phyloP scores from a whole-genome alignment of 2,888 invertebrate species.

The Invenusta paracnida region DNA sequence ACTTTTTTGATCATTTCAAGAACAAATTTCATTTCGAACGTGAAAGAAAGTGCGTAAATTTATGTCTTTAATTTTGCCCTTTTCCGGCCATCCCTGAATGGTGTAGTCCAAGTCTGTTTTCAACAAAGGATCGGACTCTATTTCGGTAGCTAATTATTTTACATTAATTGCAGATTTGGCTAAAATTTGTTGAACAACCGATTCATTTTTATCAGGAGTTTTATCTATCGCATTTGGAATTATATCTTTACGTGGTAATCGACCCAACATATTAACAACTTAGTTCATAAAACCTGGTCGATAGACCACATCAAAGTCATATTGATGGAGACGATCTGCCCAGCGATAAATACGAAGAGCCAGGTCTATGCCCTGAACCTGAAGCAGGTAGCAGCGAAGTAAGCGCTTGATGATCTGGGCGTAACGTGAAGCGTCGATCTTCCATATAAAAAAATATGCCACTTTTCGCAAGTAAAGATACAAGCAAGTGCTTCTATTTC shows the following conservation, averaged over 20 bases:
- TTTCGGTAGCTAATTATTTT: not conserved
- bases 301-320: not conserved
- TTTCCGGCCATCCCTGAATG: not conserved
- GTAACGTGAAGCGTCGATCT: no score
- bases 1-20: slow-evolving; percentile 4
- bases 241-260: not conserved
- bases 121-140: not conserved
- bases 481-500: slow-evolving; percentile 31
- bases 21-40: not conserved
- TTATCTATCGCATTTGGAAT: not conserved
- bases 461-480: slow-evolving; percentile 31
- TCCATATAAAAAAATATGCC: not conserved
- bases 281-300: not conserved
- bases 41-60: not conserved
- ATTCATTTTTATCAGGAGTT: not conserved
- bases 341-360: not conserved
- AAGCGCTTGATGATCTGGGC: not conserved
- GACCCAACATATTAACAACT: not conserved
- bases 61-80: not conserved
- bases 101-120: not conserved
- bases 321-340: not conserved
- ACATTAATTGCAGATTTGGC: not conserved
- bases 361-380: not conserved
- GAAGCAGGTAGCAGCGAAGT: not conserved
- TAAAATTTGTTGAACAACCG: not conserved